Base-by-base conservation (phyloP, 2,888 invertebrate genomes). In the Aporophyla nigra region DNA sequence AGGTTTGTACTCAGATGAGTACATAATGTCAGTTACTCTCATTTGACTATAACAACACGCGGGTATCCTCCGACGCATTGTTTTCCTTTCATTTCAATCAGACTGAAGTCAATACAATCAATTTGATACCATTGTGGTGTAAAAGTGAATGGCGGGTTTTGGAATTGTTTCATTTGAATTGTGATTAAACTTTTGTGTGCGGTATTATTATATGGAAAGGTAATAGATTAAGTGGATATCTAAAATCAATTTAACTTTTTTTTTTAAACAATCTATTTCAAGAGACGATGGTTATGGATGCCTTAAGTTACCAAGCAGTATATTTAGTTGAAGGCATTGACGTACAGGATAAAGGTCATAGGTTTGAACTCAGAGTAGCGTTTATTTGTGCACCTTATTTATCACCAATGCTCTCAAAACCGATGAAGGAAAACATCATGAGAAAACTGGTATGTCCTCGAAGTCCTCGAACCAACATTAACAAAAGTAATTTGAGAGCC, bases 61-160 rank as follows among this genome's bases (percentile, higher is more conserved):
- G 59, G 62, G 70, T 69, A 85, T 83, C 59, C 59, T 73, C 58
- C 19, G n/a, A 69, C 21, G 72, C 68, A 65, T 71, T 83, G 83
- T 83, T 85, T 85, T 74, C 78, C 71, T 85, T 85, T 69, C 83
- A 83, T 78, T 83, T 83, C 83, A 82, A 85, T 83, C 86, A 74
- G 71, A 63, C 69, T 58, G 74, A 12, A 84, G 86, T 82, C 78
- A 85, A 83, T 85, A 82, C 83, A 83, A 77, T 82, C 71, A 77
- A 77, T 77, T 85, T 71, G 59, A 69, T 83, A 71, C 56, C 66
- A 73, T 71, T 82, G 78, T 71, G 78, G 78, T 33, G 43, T 62
- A 67, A 54, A 71, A 46, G 62, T 61, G 67, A 76, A 82, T 74
- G 77, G 62, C 14, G 49, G 59, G 71, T 74, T 76, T 82, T 71